Base-by-base conservation (phyloP, 2,113 vertebrate species). In the Pelobates fuscus region DNA sequence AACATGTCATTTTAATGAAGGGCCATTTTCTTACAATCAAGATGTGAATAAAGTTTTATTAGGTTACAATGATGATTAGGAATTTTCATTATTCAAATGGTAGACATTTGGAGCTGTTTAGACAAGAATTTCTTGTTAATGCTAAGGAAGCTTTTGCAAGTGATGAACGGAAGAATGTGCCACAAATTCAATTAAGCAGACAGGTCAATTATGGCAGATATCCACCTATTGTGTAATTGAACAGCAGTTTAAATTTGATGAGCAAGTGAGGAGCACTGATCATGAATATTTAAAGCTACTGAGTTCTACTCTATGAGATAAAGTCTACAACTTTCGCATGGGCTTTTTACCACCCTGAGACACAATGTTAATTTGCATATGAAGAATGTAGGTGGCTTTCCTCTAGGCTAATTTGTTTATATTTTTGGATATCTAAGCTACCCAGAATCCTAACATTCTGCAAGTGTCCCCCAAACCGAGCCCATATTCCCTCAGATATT, bases 1-100 rank as follows among this genome's bases (percentile, higher is more conserved):
- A 81, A 81, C 79, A 77, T 84, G 85, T 85, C 84, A 82, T 87
- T 87, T 86, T 85, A 86, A 86, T 86, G 85, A 88, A 85, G 83
- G 84, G 85, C 43, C 46, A 17, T 12, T 10, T 68, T 25, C 20
- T 3, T 20, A 11, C 26, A 55, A 11, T 18, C 17, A 3, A 20
- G 65, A 54, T 26, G 65, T 30, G 15, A 25, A 25, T 52, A 32
- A 68, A 14, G 27, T 55, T 26, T 67, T 26, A 27, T 18, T 26
- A 27, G 12, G 49, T 21, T 18, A 18, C 20, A 25, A 32, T 32
- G 20, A 26, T 68, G 66, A 55, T 55, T 30, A 37, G 49, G n/a
- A 49, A 29, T 32, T 32, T 54, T 55, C 27, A 12, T 5, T 7
- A 23, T 30, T 20, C 65, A 29, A 54, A 30, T 68, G 46, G 27